A percentile compares a stretch with the other conserved stretches of the same genome.
Evolutionary conservation across 2,888 invertebrate genomes (phyloP).

Genomic region (Celastrina argiolus): DNA sequence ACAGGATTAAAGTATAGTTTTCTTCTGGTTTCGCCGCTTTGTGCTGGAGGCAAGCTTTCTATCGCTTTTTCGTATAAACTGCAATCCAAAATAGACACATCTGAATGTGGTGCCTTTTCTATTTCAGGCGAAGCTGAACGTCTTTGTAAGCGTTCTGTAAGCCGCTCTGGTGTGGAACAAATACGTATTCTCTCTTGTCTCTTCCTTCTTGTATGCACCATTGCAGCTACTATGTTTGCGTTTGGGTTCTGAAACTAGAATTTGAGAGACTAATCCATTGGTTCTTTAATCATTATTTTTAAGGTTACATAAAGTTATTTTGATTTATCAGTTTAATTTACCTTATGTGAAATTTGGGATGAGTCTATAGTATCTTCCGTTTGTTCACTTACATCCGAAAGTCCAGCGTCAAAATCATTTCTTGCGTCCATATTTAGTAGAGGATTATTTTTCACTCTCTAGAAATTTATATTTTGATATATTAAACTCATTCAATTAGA

Average conservation of each 20-base stretch:
- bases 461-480: constrained; percentile 38
- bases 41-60: constrained; percentile 50
- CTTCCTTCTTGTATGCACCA: constrained; percentile 64
- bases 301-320: neutral
- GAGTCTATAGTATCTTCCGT: constrained; percentile 62
- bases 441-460: constrained; percentile 69
- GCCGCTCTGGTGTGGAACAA: constrained; percentile 48
- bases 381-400: constrained; percentile 64
- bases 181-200: constrained; percentile 56
- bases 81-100: constrained; percentile 68
- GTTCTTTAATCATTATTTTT: neutral
- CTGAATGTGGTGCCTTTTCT: constrained; percentile 70
- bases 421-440: constrained; percentile 55
- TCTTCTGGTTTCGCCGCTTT: constrained; percentile 73
- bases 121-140: constrained; percentile 65
- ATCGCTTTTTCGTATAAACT: constrained; percentile 50
- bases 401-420: constrained; percentile 57
- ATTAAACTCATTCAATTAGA: neutral
- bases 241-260: constrained; percentile 61
- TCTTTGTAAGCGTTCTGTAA: constrained; percentile 55
- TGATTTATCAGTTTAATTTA: constrained; percentile 30
- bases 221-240: constrained; percentile 60
- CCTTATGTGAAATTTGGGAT: constrained; percentile 52
- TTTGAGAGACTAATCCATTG: neutral
- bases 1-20: constrained; percentile 94